Evolutionary conservation across 2,797 vertebrate genomes (phyloP), one percentile per base, ranked within the genome.

Genomic region (Gastrophryne carolinensis): DNA sequence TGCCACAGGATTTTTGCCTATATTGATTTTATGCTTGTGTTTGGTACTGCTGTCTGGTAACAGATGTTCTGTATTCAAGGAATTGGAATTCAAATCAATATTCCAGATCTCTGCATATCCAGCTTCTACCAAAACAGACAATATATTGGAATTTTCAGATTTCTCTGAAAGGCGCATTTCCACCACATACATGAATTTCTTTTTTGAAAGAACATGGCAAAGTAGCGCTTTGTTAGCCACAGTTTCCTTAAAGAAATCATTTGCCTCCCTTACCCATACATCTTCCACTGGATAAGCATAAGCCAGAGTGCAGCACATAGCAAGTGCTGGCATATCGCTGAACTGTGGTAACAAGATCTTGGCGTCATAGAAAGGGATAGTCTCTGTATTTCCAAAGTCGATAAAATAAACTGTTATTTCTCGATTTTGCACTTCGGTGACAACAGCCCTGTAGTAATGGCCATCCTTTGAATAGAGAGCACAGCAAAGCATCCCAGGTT

Each of bases 361-460:
- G 62, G 96, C 92, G 69, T 92, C 75, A 29, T 82, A 87, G 73
- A 83, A 78, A 12, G 94, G 91, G 75, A 98, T 83, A 62, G 90
- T 93, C 80, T 94, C 94, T 62, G 80, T 90, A 84, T 98, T 97
- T 47, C 97, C 96, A 87, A 93, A 98, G 87, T 99, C 97, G 0
- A 96, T 85, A 77, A 98, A 97, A 73, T 87, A 89, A 64, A 98
- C 93, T 71, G 89, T 84, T 54, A 91, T 76, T 47, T 87, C 87
- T 26, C 81, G 83, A 67, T 85, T 54, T 54, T 91, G 79, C 35
- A 85, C 85, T 73, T 93, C 88, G 13, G 60, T 89, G 50, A 98
- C 85, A 30, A 95, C 37, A 19, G 80, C 95, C 75, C 96, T 88
- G 81, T 98, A 99, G 73, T 92, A 98, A 82, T 80, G 82, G 81